phyloP scores from a whole-genome alignment of 2,797 vertebrate genomes.

The Danio albolineatus region DNA sequence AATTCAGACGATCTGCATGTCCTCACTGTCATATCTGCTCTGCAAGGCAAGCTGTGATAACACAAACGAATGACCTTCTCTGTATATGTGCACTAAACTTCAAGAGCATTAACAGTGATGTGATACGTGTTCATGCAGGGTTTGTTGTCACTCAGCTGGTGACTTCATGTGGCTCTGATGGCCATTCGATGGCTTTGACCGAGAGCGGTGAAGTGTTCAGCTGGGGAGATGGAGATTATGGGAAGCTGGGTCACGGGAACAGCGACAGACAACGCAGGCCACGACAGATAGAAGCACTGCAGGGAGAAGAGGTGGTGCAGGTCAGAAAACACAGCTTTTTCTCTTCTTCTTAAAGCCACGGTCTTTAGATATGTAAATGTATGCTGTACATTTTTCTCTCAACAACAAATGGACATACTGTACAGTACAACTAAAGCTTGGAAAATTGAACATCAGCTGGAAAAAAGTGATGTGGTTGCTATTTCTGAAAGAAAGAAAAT shows the following conservation, averaged over 20 bases:
- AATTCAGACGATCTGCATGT: conserved; percentile 95
- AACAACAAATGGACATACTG: too few relatives aligned
- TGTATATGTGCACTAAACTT: background rate
- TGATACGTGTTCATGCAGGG: conserved; percentile 65
- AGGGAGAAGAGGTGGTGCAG: conserved; percentile 83
- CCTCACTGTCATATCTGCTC: conserved; percentile 93
- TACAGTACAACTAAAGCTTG: too few relatives aligned
- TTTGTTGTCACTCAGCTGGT: conserved; percentile 84
- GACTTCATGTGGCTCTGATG: conserved; percentile 84
- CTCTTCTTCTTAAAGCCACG: background rate
- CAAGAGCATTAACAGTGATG: background rate
- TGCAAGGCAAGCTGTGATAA: conserved; percentile 83
- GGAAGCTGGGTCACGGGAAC: conserved; percentile 85
- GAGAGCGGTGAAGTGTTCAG: conserved; percentile 87
- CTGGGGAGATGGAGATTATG: conserved; percentile 87
- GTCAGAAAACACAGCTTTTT: conserved; percentile 64
- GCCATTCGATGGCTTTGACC: conserved; percentile 84
- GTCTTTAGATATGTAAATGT: too few relatives aligned
- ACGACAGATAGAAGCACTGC: conserved; percentile 83
- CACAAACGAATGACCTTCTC: background rate
- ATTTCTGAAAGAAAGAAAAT: too few relatives aligned
- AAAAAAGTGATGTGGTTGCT: too few relatives aligned
- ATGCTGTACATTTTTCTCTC: too few relatives aligned
- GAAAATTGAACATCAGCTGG: too few relatives aligned
- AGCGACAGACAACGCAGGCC: conserved; percentile 84